Base-by-base conservation (phyloP, 2,888 invertebrate genomes). In the Candidula unifasciata region DNA sequence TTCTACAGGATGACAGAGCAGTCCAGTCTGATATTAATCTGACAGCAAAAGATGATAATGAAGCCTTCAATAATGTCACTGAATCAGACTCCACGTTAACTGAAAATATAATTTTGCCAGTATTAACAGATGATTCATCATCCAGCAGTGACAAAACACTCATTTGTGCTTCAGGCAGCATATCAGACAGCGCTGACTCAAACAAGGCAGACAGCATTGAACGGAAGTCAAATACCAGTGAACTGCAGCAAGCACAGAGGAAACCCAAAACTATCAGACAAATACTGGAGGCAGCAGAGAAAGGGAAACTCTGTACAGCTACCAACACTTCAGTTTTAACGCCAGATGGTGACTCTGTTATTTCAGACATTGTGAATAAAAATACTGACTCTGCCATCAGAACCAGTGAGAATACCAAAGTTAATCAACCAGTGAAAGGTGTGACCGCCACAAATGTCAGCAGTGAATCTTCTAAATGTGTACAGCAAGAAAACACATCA, bases 181-280 rank as follows among this genome's bases (percentile, higher is more conserved):
- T 64, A 6, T 13, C 27, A 37, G 64, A 78, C 35, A 37, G 24
- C 3, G 6, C 33, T n/a, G 35, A 64, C 35, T 64, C 24, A 35
- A 64, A 64, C 13, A 44, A 10, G 44, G 6, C 44, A 1, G 13
- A 44, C 44, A 44, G 13, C 44, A 44, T 6, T 44, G 44, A 44
- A 44, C 44, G 44, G n/a, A n/a, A n/a, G n/a, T n/a, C n/a, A n/a
- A n/a, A n/a, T n/a, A n/a, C n/a, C n/a, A n/a, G n/a, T n/a, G n/a
- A n/a, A n/a, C n/a, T n/a, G n/a, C n/a, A n/a, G 44, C 44, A 44
- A 60, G 37, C 37, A 13, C 78, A 18, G 13, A 16, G 3, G 68
- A 80, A 68, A 37, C 66, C 80, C 30, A 69, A 69, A 52, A 80
- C 80, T 69, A n/a, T 80, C 57, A 68, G 33, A 3, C 64, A 80